Evolutionary conservation across 1,140 invertebrate genomes (phyloP).

Genomic region (Hylyphantes graminicola): DNA sequence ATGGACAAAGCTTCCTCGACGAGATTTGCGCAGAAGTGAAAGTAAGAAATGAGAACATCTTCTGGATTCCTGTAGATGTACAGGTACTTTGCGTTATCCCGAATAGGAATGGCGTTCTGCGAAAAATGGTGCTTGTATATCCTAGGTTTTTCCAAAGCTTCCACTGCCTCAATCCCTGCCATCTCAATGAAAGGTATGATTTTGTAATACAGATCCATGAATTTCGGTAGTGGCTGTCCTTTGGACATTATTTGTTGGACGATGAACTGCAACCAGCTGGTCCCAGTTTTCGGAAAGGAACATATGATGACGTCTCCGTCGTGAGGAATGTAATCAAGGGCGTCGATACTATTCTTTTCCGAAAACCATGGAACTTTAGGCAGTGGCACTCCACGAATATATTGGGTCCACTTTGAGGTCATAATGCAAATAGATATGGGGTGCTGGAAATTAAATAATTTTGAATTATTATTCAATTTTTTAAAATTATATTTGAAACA

Average conservation of each 20-base stretch:
- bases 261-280: constrained; percentile 61
- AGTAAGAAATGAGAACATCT: constrained; percentile 47
- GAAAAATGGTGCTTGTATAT: constrained; percentile 79
- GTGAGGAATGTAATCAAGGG: constrained; percentile 40
- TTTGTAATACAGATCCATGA: constrained; percentile 22
- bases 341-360: constrained; percentile 37
- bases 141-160: constrained; percentile 7
- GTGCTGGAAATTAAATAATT: no score
- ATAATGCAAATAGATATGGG: background rate
- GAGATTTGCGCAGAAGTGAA: constrained; percentile 19
- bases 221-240: constrained; percentile 22
- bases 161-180: constrained; percentile 11
- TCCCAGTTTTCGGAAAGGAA: constrained; percentile 63
- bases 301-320: constrained; percentile 60
- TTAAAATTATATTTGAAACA: no score
- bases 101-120: constrained; percentile 75
- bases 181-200: constrained; percentile 50
- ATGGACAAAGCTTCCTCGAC: background rate
- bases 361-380: constrained; percentile 4
- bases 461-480: no score
- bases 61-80: constrained; percentile 10
- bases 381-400: constrained; percentile 13
- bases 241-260: constrained; percentile 42
- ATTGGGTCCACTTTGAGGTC: background rate
- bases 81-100: constrained; percentile 66